phyloP scores from a whole-genome alignment of 30 jellyfish, hydroid and myxozoan genomes.

The Aurelia sp. region DNA sequence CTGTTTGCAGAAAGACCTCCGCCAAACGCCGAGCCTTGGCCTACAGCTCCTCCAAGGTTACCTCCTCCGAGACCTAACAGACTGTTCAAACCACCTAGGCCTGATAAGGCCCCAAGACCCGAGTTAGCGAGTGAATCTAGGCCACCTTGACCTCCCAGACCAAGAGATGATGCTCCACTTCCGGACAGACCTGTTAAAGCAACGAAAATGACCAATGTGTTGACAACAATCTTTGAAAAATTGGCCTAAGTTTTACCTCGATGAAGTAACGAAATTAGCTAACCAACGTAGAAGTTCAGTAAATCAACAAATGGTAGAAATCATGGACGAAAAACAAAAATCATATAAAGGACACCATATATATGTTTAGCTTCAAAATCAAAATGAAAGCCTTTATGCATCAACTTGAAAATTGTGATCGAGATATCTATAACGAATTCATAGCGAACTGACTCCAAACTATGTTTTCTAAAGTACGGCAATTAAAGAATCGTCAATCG shows the following conservation, averaged over 20 bases:
- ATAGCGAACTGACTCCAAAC: no score
- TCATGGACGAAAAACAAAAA: no score
- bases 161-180: slow-evolving; percentile 33
- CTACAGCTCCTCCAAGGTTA: slow-evolving; percentile 55
- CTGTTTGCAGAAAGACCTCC: slow-evolving; percentile 58
- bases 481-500: no score
- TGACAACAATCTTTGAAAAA: neutral
- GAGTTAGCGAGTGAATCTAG: slow-evolving; percentile 71
- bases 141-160: slow-evolving; percentile 64
- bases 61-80: slow-evolving; percentile 77
- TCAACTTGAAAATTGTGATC: no score
- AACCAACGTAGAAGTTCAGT: no score
- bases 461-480: no score
- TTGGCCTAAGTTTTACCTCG: neutral
- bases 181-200: slow-evolving; percentile 70
- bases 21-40: slow-evolving; percentile 63
- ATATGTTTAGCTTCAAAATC: no score
- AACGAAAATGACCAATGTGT: slow-evolving; percentile 18
- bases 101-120: slow-evolving; percentile 41
- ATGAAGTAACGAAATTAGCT: no score
- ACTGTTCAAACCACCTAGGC: slow-evolving; percentile 78
- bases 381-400: no score
- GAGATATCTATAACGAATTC: no score
- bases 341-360: no score
- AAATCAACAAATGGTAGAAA: no score